Conservation (phyloP, 1,140 invertebrate genomes). For the Papilio dardanus region DNA sequence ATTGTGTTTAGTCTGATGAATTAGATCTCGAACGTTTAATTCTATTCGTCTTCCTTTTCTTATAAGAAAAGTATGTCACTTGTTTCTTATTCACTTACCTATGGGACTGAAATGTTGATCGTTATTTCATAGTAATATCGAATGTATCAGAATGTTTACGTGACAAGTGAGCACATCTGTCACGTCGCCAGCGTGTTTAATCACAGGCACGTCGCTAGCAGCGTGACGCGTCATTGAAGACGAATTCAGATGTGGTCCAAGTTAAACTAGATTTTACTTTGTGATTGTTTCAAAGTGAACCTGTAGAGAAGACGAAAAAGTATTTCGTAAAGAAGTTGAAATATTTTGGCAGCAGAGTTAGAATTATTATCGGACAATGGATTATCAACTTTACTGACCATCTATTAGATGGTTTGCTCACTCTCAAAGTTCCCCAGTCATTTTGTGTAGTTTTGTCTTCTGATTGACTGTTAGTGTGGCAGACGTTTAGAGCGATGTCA, state of each 20-base stretch:
- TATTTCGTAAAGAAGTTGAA: not conserved
- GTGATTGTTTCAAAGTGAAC: too few species aligned
- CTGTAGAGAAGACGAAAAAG: not conserved
- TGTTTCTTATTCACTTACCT: too few species aligned
- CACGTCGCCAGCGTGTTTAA: not conserved
- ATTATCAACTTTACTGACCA: not conserved
- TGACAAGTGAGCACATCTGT: not conserved
- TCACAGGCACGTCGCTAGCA: slow-evolving; percentile 10
- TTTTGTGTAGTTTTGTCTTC: too few species aligned
- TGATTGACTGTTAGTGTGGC: too few species aligned
- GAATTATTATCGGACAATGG: not conserved
- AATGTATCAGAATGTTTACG: slow-evolving; percentile 2
- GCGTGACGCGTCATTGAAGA: slow-evolving; percentile 1
- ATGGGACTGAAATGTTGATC: too few species aligned
- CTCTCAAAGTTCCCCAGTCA: too few species aligned
- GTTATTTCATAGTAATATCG: not conserved
- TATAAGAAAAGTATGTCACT: too few species aligned
- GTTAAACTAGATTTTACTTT: not conserved
- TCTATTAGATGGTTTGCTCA: too few species aligned
- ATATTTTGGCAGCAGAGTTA: not conserved
- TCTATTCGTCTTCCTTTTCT: too few species aligned
- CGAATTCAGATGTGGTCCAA: not conserved
- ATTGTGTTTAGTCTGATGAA: too few species aligned
- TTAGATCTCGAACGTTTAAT: too few species aligned
- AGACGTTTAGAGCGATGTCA: not conserved